These are phyloP conservation scores for Camponotus fellah DNA, from an alignment of 2,888 invertebrate species.

Conservation along the genomic window DNA sequence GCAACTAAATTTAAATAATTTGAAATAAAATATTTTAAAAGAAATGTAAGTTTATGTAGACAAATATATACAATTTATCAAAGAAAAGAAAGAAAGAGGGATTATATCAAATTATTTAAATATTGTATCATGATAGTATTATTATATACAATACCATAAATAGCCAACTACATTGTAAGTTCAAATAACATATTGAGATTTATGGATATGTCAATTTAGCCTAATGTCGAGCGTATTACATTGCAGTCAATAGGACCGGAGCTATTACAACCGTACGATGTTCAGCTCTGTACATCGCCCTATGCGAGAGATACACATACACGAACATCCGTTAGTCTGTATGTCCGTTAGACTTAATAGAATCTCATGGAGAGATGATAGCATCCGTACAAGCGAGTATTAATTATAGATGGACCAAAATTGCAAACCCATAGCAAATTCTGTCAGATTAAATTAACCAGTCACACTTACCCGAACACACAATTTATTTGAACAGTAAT, in stretches of 20 bases:
- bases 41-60: neutral
- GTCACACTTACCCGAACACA: neutral
- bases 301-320: constrained; percentile 22
- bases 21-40: neutral
- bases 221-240: constrained; percentile 35
- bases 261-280: constrained; percentile 50
- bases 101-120: constrained; percentile 21
- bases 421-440: constrained; percentile 25
- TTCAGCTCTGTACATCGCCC: constrained; percentile 41
- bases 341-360: constrained; percentile 42
- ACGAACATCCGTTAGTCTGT: constrained; percentile 40
- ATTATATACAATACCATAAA: neutral
- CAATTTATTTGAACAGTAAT: neutral
- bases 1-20: constrained; percentile 8
- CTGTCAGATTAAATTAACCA: constrained; percentile 12
- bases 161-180: neutral
- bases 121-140: neutral
- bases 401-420: constrained; percentile 26
- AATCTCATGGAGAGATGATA: constrained; percentile 50
- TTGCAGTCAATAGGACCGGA: constrained; percentile 36
- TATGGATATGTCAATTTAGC: constrained; percentile 43
- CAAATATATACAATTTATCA: neutral
- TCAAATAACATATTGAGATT: constrained; percentile 9
- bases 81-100: no score
- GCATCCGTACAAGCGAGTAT: constrained; percentile 11